These are phyloP conservation scores for Drosophila pegasa DNA, from an alignment of 2,888 invertebrate genomes.

Conservation along the genomic window DNA sequence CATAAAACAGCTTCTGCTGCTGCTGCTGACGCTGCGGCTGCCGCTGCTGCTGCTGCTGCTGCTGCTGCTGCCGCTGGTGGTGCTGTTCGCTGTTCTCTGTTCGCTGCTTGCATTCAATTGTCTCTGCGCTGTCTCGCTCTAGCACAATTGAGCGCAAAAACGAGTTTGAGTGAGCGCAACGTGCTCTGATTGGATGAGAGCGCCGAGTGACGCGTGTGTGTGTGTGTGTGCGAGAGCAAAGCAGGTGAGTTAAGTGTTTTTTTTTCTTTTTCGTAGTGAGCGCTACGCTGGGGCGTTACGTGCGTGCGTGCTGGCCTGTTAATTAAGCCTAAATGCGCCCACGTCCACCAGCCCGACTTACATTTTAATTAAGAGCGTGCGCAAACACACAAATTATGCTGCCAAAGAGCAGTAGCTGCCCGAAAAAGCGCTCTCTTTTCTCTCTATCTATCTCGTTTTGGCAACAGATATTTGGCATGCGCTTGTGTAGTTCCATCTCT, in stretches of 20 bases:
- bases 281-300: conserved; percentile 61
- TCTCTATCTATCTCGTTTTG: not conserved
- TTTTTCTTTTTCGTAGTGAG: conserved; percentile 16
- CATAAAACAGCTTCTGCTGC: conserved; percentile 79
- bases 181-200: conserved; percentile 61
- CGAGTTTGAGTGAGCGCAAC: conserved; percentile 66
- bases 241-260: conserved; percentile 45
- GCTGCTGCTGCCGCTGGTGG: conserved; percentile 39
- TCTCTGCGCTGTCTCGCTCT: conserved; percentile 57
- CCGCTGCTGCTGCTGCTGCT: conserved; percentile 40
- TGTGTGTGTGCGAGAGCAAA: conserved; percentile 36
- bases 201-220: conserved; percentile 24
- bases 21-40: conserved; percentile 52
- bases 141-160: conserved; percentile 60
- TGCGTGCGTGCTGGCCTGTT: conserved; percentile 52
- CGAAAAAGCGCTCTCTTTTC: conserved; percentile 23
- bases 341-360: conserved; percentile 45
- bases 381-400: conserved; percentile 21
- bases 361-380: conserved; percentile 51
- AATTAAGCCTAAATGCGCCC: conserved; percentile 66
- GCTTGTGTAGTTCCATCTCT: conserved; percentile 31
- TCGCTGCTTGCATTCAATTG: conserved; percentile 58
- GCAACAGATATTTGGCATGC: not conserved
- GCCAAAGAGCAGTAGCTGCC: conserved; percentile 41
- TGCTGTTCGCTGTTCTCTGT: conserved; percentile 39